phyloP scores from a whole-genome alignment of 1,140 invertebrate genomes.

The Lineus longissimus region DNA sequence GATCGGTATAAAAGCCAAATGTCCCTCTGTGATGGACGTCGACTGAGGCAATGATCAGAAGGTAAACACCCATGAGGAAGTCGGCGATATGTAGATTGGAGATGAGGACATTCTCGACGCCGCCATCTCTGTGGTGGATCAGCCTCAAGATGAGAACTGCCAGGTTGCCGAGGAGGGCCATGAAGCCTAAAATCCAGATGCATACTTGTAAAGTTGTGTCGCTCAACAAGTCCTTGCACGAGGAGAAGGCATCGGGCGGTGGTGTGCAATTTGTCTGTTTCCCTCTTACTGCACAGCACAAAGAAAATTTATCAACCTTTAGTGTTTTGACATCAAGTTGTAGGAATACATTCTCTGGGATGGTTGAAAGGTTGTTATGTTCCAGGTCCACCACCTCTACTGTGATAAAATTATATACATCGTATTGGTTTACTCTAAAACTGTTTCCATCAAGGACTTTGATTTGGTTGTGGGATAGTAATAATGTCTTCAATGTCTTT shows the following conservation, averaged over 20 bases:
- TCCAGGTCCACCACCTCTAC: not conserved
- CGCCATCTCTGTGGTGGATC: not conserved
- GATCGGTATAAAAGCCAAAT: not conserved
- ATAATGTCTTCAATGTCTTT: not conserved
- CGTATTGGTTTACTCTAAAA: not conserved
- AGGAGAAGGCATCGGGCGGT: not conserved
- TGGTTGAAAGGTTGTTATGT: not conserved
- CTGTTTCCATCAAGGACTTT: not conserved
- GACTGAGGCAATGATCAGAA: not conserved
- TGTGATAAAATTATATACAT: not conserved
- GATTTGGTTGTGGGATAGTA: not conserved
- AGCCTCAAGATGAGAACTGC: conserved; percentile 1
- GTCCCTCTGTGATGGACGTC: not conserved
- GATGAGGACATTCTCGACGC: not conserved
- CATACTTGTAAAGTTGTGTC: not conserved
- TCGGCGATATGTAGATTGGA: not conserved
- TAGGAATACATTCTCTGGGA: not conserved
- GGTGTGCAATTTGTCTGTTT: not conserved
- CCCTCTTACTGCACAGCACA: not conserved
- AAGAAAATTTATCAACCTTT: not conserved
- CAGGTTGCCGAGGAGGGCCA: not conserved
- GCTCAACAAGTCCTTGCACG: conserved; percentile 2
- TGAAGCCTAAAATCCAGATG: conserved; percentile 6
- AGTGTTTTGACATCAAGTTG: not conserved
- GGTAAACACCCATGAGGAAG: conserved; percentile 3